Percentiles rank a stretch among this genome's conserved stretches.
phyloP scores from a whole-genome alignment of 2,888 invertebrate genomes.

The Cheilosia vulpina region DNA sequence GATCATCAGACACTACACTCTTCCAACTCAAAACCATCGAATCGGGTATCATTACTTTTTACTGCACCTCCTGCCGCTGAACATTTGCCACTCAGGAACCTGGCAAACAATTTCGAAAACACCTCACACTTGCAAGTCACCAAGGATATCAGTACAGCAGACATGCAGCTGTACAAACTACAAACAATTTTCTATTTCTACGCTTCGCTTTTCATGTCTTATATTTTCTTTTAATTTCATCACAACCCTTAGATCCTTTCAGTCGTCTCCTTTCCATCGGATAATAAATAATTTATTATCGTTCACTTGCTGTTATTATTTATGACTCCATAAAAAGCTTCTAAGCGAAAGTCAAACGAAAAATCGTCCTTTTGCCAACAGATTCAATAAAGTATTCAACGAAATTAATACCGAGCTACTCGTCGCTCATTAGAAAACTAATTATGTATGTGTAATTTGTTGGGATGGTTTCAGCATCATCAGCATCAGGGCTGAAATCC shows the following conservation, averaged over 20 bases:
- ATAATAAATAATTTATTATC: conserved; percentile 56
- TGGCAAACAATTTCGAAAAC: background rate
- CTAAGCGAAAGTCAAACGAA: conserved; percentile 20
- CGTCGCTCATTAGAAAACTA: conserved; percentile 44
- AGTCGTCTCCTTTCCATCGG: conserved; percentile 8
- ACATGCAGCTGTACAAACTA: background rate
- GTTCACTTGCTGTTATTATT: conserved; percentile 31
- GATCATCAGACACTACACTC: background rate
- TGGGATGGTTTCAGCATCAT: conserved; percentile 23
- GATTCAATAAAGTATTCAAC: conserved; percentile 9
- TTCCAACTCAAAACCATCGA: background rate
- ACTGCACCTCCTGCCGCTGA: background rate
- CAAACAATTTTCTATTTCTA: background rate
- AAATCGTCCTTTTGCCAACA: background rate
- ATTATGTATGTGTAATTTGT: conserved; percentile 33
- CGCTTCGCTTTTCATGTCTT: background rate
- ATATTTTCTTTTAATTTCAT: conserved; percentile 11
- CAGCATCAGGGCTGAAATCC: conserved; percentile 24
- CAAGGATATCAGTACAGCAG: background rate
- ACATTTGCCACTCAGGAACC: background rate
- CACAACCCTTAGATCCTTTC: conserved; percentile 5
- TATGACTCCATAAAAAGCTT: conserved; percentile 35
- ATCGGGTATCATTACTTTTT: conserved; percentile 3
- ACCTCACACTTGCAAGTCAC: background rate
- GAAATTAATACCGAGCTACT: background rate